Evolutionary conservation across 2,113 vertebrate species (phyloP).

Genomic region (Alethe diademata): DNA sequence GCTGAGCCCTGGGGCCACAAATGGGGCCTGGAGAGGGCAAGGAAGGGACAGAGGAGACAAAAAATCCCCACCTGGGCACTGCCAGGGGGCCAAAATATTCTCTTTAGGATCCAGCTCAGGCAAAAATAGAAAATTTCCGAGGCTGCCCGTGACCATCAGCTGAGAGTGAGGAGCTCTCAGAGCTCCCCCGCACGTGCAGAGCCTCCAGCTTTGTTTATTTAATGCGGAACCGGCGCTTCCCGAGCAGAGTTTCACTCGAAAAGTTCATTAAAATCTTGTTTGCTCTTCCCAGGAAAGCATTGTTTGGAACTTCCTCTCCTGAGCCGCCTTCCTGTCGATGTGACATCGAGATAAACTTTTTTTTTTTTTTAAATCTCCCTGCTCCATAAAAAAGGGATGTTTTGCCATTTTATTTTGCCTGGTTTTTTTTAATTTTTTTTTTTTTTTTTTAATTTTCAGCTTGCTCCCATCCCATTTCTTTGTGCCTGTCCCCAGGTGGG

Average conservation of each 20-base stretch:
- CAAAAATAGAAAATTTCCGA: neutral
- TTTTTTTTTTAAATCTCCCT: no score
- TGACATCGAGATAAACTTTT: neutral
- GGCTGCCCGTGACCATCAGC: neutral
- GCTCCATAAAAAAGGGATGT: accelerated
- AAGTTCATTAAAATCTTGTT: accelerated
- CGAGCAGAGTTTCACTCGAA: accelerated
- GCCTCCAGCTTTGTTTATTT: neutral
- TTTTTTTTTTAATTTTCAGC: neutral
- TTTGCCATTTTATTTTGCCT: neutral
- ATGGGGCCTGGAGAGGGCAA: accelerated
- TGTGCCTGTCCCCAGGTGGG: neutral
- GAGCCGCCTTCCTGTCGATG: neutral
- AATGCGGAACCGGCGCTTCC: accelerated
- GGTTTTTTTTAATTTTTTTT: no score
- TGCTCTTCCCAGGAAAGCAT: neutral
- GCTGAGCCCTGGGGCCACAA: neutral
- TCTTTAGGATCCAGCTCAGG: accelerated
- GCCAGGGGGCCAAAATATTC: accelerated
- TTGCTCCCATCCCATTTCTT: neutral
- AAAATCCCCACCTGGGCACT: neutral
- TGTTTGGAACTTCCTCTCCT: neutral
- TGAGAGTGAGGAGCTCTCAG: neutral
- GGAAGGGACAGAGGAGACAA: neutral
- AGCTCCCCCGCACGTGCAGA: neutral